Conservation (phyloP, 2,113 vertebrate species). For the Nycticebus coucang region DNA sequence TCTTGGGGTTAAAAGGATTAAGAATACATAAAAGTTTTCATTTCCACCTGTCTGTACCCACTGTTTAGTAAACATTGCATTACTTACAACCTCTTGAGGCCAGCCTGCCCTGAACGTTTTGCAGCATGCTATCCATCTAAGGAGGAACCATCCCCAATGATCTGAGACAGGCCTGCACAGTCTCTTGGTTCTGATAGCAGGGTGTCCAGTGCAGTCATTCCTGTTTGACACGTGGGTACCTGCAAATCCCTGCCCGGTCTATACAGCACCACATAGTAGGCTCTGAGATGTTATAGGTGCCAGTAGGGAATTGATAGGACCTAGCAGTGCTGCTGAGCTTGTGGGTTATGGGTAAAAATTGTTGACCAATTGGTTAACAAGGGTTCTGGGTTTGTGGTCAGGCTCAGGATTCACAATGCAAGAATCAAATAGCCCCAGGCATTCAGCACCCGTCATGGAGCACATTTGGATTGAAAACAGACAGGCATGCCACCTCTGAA, state of each 20-base stretch:
- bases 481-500: background rate
- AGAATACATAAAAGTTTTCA: constrained; percentile 56
- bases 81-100: constrained; percentile 63
- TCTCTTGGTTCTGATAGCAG: background rate
- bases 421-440: background rate
- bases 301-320: background rate
- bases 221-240: background rate
- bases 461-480: background rate
- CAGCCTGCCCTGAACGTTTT: constrained; percentile 65
- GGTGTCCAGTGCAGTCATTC: too few species aligned
- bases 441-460: background rate
- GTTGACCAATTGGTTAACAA: background rate
- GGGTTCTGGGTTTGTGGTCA: background rate
- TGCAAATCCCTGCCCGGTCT: background rate
- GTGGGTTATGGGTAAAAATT: background rate
- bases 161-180: background rate
- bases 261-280: background rate
- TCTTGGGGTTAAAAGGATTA: constrained; percentile 80
- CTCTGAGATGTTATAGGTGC: background rate
- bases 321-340: background rate
- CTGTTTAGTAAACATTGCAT: background rate
- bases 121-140: background rate
- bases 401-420: background rate
- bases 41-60: constrained; percentile 69
- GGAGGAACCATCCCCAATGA: background rate